Evolutionary conservation across 2,888 invertebrate species (phyloP).

Genomic region (Campoplex nolae): DNA sequence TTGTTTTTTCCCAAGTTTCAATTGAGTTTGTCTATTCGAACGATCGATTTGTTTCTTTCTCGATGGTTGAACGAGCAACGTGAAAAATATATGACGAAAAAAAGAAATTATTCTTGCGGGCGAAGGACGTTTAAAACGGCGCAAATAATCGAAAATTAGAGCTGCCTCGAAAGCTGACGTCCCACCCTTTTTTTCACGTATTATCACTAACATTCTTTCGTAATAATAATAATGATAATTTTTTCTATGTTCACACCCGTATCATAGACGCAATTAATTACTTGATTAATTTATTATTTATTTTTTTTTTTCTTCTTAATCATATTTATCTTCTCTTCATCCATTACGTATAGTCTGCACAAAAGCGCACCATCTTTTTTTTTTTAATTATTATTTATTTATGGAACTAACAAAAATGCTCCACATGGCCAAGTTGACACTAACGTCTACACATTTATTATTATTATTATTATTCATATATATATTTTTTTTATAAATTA

Average conservation of each 20-base stretch:
- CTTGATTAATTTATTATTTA: constrained; percentile 57
- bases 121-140: constrained; percentile 57
- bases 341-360: constrained; percentile 80
- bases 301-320: constrained; percentile 34
- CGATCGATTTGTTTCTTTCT: constrained; percentile 10
- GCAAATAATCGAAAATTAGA: constrained; percentile 48
- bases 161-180: constrained; percentile 70
- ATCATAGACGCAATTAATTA: constrained; percentile 78
- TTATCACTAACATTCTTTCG: constrained; percentile 78
- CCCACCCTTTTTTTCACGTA: constrained; percentile 77
- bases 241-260: constrained; percentile 73
- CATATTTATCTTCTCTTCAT: constrained; percentile 72
- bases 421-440: constrained; percentile 85
- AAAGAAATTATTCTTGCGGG: constrained; percentile 49
- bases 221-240: constrained; percentile 74
- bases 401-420: constrained; percentile 82
- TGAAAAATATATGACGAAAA: background rate
- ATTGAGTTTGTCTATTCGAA: background rate
- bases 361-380: constrained; percentile 69
- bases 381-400: constrained; percentile 51
- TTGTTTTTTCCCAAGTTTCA: background rate
- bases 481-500: constrained; percentile 58
- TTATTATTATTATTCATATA: constrained; percentile 45
- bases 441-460: constrained; percentile 78
- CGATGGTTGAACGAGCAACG: constrained; percentile 30